These are phyloP conservation scores for Caenorhabditis imperialis DNA, from an alignment of 2,888 invertebrate genomes.

Conservation along the genomic window DNA sequence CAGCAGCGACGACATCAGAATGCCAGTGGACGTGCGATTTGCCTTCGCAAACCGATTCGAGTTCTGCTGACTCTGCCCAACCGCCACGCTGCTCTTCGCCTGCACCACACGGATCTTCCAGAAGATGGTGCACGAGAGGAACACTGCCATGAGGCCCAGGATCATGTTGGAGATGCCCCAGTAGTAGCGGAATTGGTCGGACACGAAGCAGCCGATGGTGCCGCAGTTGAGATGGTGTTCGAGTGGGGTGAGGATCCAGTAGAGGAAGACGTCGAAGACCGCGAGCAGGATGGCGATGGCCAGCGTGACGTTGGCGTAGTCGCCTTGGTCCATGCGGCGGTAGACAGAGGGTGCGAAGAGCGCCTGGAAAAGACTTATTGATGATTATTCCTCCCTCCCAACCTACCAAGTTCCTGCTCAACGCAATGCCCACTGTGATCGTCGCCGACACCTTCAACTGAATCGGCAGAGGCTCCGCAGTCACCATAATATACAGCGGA, in stretches of 20 bases:
- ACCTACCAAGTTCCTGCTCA: conserved; percentile 39
- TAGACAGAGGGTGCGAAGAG: conserved; percentile 26
- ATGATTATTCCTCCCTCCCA: neutral
- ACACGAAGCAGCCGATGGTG: conserved; percentile 44
- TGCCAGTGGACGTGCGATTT: conserved; percentile 27
- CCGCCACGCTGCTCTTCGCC: neutral
- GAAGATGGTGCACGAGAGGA: conserved; percentile 22
- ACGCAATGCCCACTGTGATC: conserved; percentile 33
- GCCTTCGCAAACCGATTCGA: conserved; percentile 18
- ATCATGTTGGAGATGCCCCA: conserved; percentile 49
- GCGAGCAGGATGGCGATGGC: conserved; percentile 20
- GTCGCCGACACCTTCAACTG: conserved; percentile 39
- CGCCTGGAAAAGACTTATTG: conserved; percentile 14
- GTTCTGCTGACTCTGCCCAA: neutral
- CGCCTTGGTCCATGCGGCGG: conserved; percentile 26
- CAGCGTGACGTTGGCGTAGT: conserved; percentile 13
- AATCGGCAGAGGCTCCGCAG: conserved; percentile 30
- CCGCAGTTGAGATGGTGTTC: conserved; percentile 33
- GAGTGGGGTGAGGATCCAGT: conserved; percentile 18
- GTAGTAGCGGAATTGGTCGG: conserved; percentile 32
- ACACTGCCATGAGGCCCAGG: conserved; percentile 21
- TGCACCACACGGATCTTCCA: conserved; percentile 18
- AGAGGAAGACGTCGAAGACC: conserved; percentile 20
- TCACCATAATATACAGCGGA: conserved; percentile 36
- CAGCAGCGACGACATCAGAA: conserved; percentile 21